phyloP scores from a whole-genome alignment of 1,140 invertebrate genomes.

The Caenorhabditis latens region DNA sequence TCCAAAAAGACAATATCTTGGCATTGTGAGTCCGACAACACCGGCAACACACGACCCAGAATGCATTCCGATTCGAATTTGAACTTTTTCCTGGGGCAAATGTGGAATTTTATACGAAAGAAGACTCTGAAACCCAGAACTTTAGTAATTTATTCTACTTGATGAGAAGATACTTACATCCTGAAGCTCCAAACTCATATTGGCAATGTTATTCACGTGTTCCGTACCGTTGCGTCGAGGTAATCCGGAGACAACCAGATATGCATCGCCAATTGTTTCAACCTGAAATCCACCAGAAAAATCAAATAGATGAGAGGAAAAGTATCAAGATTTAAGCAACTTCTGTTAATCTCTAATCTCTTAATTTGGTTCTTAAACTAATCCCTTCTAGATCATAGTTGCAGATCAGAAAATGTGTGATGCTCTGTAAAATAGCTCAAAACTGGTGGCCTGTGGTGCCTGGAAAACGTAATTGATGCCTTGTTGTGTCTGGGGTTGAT shows the following conservation, averaged over 20 bases:
- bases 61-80: constrained; percentile 88
- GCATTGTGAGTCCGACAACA: constrained; percentile 79
- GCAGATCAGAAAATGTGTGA: not conserved
- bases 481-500: too few relatives aligned
- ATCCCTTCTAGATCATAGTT: not conserved
- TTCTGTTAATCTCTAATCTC: too few relatives aligned
- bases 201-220: constrained; percentile 80
- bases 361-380: too few relatives aligned
- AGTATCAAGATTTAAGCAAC: not conserved
- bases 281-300: constrained; percentile 82
- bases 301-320: not conserved
- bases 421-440: not conserved
- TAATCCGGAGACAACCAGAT: constrained; percentile 84
- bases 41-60: constrained; percentile 80
- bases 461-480: too few relatives aligned
- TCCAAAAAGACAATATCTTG: constrained; percentile 83
- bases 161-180: not conserved
- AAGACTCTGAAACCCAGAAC: constrained; percentile 79
- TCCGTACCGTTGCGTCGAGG: constrained; percentile 80
- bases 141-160: not conserved
- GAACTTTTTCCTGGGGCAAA: constrained; percentile 84
- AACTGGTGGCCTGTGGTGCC: not conserved
- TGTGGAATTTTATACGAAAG: constrained; percentile 83
- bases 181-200: constrained; percentile 64
- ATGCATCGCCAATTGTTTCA: constrained; percentile 95